Evolutionary conservation across 2,797 vertebrate species (phyloP), one percentile per base, ranked within the genome.

Genomic region (Pteronotus mesoamericanus): DNA sequence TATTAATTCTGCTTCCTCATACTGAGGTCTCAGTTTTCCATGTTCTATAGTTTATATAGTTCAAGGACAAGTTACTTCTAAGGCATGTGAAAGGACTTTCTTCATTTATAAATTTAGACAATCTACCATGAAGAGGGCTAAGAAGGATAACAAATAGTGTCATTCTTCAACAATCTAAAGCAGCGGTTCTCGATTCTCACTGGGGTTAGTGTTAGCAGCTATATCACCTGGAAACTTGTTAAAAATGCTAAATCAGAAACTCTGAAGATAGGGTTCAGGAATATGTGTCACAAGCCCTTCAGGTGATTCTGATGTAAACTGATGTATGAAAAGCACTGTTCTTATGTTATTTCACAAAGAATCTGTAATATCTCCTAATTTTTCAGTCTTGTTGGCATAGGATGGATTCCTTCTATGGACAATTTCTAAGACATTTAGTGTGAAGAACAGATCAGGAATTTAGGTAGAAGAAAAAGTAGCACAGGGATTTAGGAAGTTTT

Each of bases 61-160:
- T 79, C 80, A 89, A 94, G 71, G 48, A 74, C 64, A 74, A 91
- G 86, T 84, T 71, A 92, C 66, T 96, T 94, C n/a, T 59, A 53
- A 6, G 71, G 84, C 93, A 46, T 68, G 34, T 53, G 68, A n/a
- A 83, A 87, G 55, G 55, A 22, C 57, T 91, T 93, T 64, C 48
- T 90, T 91, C 64, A 92, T 51, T 57, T n/a, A n/a, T 21, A 66
- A 64, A 19, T 48, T 59, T 71, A 39, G 7, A 66, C 26, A 64
- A 44, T 53, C 29, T 51, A 79, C 72, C 18, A 32, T 26, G 53
- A 64, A 83, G 85, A 88, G 64, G 29, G 9, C 34, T 77, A 78
- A 57, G 29, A 53, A 82, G 14, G 53, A 66, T 71, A 46, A 48
- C 5, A 64, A 39, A n/a, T 2, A 72, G 15, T 29, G 18, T 9